A percentile compares a stretch with the other conserved stretches of the same genome.
Evolutionary conservation across 2,888 invertebrate genomes (phyloP).

Genomic region (Coremacera marginata): DNA sequence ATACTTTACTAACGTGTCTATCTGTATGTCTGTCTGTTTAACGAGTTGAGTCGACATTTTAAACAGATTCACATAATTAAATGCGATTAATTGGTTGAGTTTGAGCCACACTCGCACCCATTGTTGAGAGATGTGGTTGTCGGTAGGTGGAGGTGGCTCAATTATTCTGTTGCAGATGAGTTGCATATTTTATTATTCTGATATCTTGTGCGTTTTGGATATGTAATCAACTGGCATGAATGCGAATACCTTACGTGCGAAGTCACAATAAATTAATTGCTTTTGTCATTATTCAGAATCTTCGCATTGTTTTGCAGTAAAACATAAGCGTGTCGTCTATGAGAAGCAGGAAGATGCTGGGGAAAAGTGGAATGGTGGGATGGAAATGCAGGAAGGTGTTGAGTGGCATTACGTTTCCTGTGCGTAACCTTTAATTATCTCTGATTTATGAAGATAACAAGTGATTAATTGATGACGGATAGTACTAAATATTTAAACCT

Average conservation of each 20-base stretch:
- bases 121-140: background rate
- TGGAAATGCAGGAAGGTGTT: conserved; percentile 53
- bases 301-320: conserved; percentile 61
- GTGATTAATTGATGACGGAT: conserved; percentile 20
- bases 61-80: conserved; percentile 66
- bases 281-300: conserved; percentile 68
- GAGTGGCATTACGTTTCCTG: conserved; percentile 2
- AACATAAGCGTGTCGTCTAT: conserved; percentile 44
- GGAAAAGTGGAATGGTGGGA: background rate
- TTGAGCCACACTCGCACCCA: background rate
- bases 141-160: background rate
- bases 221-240: conserved; percentile 57
- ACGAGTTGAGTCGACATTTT: conserved; percentile 53
- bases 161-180: conserved; percentile 28
- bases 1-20: conserved; percentile 10
- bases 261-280: conserved; percentile 66
- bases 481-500: conserved; percentile 5
- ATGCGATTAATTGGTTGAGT: conserved; percentile 55
- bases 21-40: conserved; percentile 44
- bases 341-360: background rate
- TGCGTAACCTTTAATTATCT: conserved; percentile 9
- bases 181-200: conserved; percentile 34
- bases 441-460: conserved; percentile 30
- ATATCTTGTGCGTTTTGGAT: conserved; percentile 60
- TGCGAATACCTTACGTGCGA: conserved; percentile 47